phyloP scores from a whole-genome alignment of 2,888 invertebrate species.

The Andrena haemorrhoa region DNA sequence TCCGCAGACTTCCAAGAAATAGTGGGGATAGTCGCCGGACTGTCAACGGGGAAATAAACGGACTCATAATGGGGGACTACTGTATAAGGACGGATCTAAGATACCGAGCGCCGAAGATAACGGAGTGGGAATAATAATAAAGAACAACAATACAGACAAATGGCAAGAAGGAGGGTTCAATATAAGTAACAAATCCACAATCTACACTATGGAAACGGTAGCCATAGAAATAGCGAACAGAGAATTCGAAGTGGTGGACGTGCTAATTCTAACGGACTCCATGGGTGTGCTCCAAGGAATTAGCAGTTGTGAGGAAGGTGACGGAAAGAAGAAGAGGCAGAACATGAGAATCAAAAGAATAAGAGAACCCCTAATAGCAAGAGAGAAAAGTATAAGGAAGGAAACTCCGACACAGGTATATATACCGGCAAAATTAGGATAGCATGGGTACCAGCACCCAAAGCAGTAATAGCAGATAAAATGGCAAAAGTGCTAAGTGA shows the following conservation, averaged over 20 bases:
- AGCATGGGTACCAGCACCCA: not conserved
- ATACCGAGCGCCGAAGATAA: not conserved
- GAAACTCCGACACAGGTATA: too few species aligned
- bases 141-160: not conserved
- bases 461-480: too few species aligned
- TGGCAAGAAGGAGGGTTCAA: not conserved
- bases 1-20: too few species aligned
- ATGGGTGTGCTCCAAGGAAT: too few species aligned
- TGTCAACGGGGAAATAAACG: too few species aligned
- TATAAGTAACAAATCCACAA: not conserved
- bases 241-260: too few species aligned
- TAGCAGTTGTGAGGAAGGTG: too few species aligned
- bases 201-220: not conserved
- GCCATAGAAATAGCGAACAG: not conserved
- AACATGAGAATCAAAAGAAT: not conserved
- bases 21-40: too few species aligned
- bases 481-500: too few species aligned
- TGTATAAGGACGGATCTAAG: not conserved
- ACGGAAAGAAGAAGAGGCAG: not conserved
- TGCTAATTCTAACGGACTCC: too few species aligned
- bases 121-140: not conserved
- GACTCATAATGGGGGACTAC: too few species aligned
- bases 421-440: not conserved
- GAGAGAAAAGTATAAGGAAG: not conserved
- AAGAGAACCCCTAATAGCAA: not conserved